A percentile compares a stretch with the other conserved stretches of the same genome.
phyloP scores from a whole-genome alignment of 2,888 invertebrate species.

The Mimas tiliae region DNA sequence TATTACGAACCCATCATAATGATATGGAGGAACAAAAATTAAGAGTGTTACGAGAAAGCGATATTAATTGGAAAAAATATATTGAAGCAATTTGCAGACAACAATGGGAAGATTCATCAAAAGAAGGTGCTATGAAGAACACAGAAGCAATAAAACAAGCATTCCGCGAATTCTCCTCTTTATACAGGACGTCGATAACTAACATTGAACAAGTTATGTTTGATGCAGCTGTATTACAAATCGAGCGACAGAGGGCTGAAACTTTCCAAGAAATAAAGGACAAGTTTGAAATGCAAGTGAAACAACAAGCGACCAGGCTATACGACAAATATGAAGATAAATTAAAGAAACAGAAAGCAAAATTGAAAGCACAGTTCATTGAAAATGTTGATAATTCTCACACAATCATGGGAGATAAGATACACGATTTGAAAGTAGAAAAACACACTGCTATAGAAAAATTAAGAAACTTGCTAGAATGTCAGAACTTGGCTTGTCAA shows the following conservation, averaged over 20 bases:
- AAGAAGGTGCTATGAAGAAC: constrained; percentile 50
- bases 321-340: constrained; percentile 59
- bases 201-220: constrained; percentile 63
- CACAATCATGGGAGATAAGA: constrained; percentile 41
- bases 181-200: constrained; percentile 59
- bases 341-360: constrained; percentile 53
- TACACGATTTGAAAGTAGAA: constrained; percentile 70
- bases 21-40: constrained; percentile 53
- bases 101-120: constrained; percentile 51
- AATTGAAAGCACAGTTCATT: constrained; percentile 59
- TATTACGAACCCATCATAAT: constrained; percentile 51
- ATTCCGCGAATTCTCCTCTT: constrained; percentile 55
- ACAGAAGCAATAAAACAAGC: constrained; percentile 56
- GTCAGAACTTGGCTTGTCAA: constrained; percentile 75
- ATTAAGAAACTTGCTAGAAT: constrained; percentile 60
- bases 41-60: constrained; percentile 51
- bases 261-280: constrained; percentile 56
- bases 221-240: constrained; percentile 58
- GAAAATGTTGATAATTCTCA: constrained; percentile 49
- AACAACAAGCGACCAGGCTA: constrained; percentile 62
- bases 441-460: constrained; percentile 71
- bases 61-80: constrained; percentile 57
- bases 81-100: constrained; percentile 45
- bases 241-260: constrained; percentile 51
- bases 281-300: constrained; percentile 51